These are phyloP conservation scores for Amphiprion clarkii DNA, from an alignment of 2,797 vertebrate species.

Conservation along the genomic window DNA sequence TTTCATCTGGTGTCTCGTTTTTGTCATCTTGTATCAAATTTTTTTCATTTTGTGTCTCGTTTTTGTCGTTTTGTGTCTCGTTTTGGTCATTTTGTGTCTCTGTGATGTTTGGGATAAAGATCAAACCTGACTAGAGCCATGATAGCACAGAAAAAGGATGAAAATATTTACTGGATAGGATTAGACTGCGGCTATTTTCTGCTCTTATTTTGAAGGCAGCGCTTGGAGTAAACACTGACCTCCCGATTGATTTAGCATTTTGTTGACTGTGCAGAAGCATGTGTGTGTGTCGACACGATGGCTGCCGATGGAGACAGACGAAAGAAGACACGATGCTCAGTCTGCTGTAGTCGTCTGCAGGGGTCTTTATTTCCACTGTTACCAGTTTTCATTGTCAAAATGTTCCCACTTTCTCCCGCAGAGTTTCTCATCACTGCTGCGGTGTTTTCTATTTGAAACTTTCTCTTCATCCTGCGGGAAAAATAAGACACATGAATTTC, in stretches of 20 bases:
- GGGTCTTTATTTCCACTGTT: background rate
- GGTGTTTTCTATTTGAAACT: background rate
- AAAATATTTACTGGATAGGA: conserved; percentile 1
- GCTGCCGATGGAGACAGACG: conserved; percentile 27
- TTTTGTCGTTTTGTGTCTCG: too few relatives aligned
- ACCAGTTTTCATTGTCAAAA: too few relatives aligned
- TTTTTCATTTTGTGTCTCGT: too few relatives aligned
- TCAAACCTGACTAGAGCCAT: background rate
- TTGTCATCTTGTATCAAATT: too few relatives aligned
- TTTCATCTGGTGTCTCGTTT: too few relatives aligned
- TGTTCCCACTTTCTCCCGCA: background rate
- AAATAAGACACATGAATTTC: background rate
- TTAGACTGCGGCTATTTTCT: background rate
- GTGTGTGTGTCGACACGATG: conserved; percentile 16
- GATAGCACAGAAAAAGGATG: background rate
- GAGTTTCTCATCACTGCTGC: conserved; percentile 17
- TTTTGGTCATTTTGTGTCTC: too few relatives aligned
- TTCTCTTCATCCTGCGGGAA: background rate
- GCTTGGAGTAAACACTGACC: conserved; percentile 16
- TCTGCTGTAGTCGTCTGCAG: background rate
- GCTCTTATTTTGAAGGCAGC: conserved; percentile 12
- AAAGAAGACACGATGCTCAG: background rate
- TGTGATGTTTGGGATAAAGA: conserved; percentile 9
- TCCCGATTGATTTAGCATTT: conserved; percentile 45
- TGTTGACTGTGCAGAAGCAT: conserved; percentile 33